A percentile compares a stretch with the other conserved stretches of the same genome.
Evolutionary conservation across 2,113 vertebrate genomes (phyloP).

Genomic region (Prietella phreatophila): DNA sequence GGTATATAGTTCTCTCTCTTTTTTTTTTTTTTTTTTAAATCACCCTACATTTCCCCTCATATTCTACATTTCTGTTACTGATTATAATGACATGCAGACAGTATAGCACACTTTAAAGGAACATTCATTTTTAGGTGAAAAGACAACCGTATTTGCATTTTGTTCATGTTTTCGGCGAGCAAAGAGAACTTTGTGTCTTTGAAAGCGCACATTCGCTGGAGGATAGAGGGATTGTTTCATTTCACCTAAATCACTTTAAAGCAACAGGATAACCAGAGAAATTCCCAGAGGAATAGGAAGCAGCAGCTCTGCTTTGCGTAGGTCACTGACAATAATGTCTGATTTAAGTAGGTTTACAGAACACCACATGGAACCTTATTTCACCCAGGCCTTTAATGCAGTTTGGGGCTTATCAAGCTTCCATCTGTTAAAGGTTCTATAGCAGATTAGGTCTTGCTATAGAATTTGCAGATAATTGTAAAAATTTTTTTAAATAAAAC

Average conservation of each 20-base stretch:
- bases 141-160: neutral
- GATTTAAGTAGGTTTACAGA: constrained; percentile 18
- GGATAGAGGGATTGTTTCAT: constrained; percentile 7
- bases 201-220: constrained; percentile 3
- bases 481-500: neutral
- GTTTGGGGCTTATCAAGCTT: neutral
- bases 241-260: constrained; percentile 5
- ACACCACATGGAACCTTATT: neutral
- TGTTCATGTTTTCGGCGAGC: too few relatives aligned
- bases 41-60: neutral
- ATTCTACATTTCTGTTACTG: neutral
- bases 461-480: neutral
- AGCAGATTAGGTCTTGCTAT: neutral
- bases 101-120: neutral
- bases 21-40: neutral
- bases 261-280: neutral
- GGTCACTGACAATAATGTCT: constrained; percentile 13
- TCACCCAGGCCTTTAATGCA: neutral
- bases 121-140: constrained; percentile 4
- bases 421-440: neutral
- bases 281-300: neutral
- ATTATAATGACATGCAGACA: neutral
- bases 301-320: neutral
- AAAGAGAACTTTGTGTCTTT: neutral
- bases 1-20: too few relatives aligned